Base-by-base conservation (phyloP, 2,888 invertebrate species). In the Hesperia comma region DNA sequence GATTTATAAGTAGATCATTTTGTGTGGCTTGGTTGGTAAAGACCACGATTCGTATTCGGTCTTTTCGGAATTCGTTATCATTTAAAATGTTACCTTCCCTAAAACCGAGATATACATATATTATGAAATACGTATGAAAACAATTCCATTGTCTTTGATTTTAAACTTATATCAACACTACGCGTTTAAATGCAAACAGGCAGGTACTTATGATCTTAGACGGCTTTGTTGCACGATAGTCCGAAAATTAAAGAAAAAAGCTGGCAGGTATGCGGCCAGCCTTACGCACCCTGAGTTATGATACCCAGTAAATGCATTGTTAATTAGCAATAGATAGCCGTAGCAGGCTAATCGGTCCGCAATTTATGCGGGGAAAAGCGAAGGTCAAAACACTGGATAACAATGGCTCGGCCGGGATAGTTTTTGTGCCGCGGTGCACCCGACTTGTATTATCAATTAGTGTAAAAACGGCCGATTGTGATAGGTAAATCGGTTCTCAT, bases 291-390 rank as follows among this genome's bases (percentile, higher is more conserved):
- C 66, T 66, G 60, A 66, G 60, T 66, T 66, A 66, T 66, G 66
- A 61, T 66, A 66, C 37, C 40, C 64, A 33, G 66, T 61, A 61
- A 67, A 67, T 49, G 61, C 61, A 55, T 67, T 61, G 54, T 67
- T 67, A 67, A 67, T 67, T 67, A 67, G 66, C 66, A 14, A 66
- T 54, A 55, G 66, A 67, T 67, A 67, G 55, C 66, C 66, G 55
- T 61, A 55, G 66, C 46, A 46, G 43, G 46, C 61, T 67, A 67
- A 67, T 67, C 66, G 61, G 46, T 67, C 15, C 21, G 66, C 46
- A 49, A 67, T 67, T 67, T 67, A 67, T 61, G 66, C 60, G 60
- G 46, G 60, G 66, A 60, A 61, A 54, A 67, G 66, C 55, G 61
- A 67, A 67, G 66, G 66, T 66, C 66, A 60, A 19, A 33, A 58